A percentile compares a stretch with the other conserved stretches of the same genome.
Conservation (phyloP, 2,113 vertebrate species). For the Ailuropoda melanoleuca region DNA sequence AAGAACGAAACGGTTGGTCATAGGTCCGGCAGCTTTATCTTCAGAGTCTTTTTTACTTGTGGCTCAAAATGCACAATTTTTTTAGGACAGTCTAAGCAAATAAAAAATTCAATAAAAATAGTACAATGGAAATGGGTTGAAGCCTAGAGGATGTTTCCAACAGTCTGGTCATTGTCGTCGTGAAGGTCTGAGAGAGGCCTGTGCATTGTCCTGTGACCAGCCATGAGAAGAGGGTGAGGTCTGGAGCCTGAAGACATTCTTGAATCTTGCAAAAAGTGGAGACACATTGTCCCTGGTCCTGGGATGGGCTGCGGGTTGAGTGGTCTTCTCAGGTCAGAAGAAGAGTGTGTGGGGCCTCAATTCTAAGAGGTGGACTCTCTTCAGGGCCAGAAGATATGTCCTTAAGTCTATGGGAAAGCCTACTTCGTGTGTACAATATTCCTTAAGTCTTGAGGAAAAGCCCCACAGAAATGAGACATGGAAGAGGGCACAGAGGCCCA, state of each 20-base stretch:
- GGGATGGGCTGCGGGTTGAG: not conserved
- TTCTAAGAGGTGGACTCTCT: not conserved
- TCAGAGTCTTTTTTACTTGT: not conserved
- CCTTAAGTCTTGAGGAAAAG: not conserved
- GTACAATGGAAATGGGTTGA: not conserved
- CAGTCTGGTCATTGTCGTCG: accelerated
- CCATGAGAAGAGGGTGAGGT: not conserved
- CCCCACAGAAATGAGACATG: accelerated
- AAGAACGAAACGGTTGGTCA: not conserved
- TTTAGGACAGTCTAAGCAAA: not conserved
- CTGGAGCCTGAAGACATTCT: not conserved
- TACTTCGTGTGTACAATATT: accelerated
- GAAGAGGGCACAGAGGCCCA: not conserved
- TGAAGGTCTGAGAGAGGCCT: too few species aligned
- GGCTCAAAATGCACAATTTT: not conserved
- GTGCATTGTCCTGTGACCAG: not conserved
- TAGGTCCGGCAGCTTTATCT: not conserved
- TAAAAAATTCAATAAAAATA: not conserved
- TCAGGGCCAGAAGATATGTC: accelerated
- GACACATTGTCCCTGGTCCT: too few species aligned
- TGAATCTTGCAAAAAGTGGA: not conserved
- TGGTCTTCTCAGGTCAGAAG: not conserved
- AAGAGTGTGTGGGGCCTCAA: not conserved
- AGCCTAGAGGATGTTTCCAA: not conserved
- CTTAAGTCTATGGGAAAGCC: accelerated